Evolutionary conservation across 2,113 vertebrate species (phyloP), one percentile per base, ranked within the genome.

Genomic region (Calyptommatus sinebrachiatus): DNA sequence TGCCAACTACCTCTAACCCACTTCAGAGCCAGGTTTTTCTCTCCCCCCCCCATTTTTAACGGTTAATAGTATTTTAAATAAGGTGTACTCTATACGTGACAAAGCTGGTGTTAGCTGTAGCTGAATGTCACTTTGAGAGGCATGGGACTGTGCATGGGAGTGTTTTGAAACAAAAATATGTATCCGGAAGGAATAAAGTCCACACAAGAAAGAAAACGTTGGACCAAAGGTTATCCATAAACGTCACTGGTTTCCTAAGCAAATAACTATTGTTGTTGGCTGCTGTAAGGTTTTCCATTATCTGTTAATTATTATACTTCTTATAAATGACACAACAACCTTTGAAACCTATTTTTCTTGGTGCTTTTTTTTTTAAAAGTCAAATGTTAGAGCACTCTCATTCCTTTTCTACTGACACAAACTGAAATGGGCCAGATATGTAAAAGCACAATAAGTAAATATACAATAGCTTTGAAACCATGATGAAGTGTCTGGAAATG

Each of bases 401-500:
- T 14, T 78, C 46, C 71, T 0, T 0, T 67, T 29, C 60, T 1
- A 0, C 69, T 11, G 22, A 83, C 71, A 69, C 61, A 6, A 46
- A 68, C 63, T 71, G 80, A 62, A 24, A 61, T 53, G 31, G 29
- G 35, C n/a, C 61, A 61, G 22, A 8, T 0, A 0, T 80, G 86
- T 76, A 70, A 72, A 75, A 26, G 35, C 79, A 61, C 35, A 31
- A 9, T 75, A 62, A 81, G 6, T 1, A 62, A 81, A 8, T 1
- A 35, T 41, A 41, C 35, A 41, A 5, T 45, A 24, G 1, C 20
- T 68, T 66, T 28, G 21, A 77, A 80, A 80, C 8, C 41, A 63
- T 76, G 31, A 20, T 78, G 79, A 84, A 83, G 76, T 84, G 21
- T 82, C 80, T 67, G 88, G 85, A 80, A 82, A 86, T 65, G 86